Evolutionary conservation across 2,797 vertebrate genomes (phyloP), one percentile per base, ranked within the genome.

Genomic region (Fratercula arctica): DNA sequence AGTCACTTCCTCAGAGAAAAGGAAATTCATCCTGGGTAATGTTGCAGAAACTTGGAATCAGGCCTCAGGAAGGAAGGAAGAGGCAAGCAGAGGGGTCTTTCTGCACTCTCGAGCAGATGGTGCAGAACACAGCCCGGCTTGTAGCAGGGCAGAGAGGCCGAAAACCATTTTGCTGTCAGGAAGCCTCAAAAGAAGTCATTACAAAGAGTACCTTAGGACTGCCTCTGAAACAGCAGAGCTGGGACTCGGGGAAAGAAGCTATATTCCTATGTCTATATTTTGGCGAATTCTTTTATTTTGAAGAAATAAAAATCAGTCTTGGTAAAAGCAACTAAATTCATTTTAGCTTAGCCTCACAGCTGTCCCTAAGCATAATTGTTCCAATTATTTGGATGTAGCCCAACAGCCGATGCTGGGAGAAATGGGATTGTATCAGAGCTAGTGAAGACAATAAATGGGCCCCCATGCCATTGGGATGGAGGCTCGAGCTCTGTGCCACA

Each of bases 11-110:
- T 87, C 20, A 43, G 67, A 79, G 48, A 69, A 95, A 89, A 37
- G 24, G 20, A 90, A 95, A 89, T 94, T 77, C 5, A n/a, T 74
- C 48, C 35, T 5, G 9, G 16, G 63, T 77, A 93, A 93, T 50
- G 54, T 54, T 92, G 70, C 80, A 93, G 77, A 93, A 95, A 93
- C 43, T 88, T 86, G 54, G 43, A 93, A 85, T 66, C 33, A 56
- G 35, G 28, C 43, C 28, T 76, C 45, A 46, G 54, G 26, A 95
- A 93, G 37, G 20, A 94, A 66, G 74, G 2, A 73, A 45, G 25
- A 90, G 20, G 26, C 10, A 85, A 93, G 15, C 35, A 64, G 33
- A 13, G 5, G 21, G 45, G 51, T 84, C 18, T 56, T 68, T 76
- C 46, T 79, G 16, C 31, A 16, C 56, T 63, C 60, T 50, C 0